Evolutionary conservation across 2,797 vertebrate genomes (phyloP).

Genomic region (Garrulus glandarius): DNA sequence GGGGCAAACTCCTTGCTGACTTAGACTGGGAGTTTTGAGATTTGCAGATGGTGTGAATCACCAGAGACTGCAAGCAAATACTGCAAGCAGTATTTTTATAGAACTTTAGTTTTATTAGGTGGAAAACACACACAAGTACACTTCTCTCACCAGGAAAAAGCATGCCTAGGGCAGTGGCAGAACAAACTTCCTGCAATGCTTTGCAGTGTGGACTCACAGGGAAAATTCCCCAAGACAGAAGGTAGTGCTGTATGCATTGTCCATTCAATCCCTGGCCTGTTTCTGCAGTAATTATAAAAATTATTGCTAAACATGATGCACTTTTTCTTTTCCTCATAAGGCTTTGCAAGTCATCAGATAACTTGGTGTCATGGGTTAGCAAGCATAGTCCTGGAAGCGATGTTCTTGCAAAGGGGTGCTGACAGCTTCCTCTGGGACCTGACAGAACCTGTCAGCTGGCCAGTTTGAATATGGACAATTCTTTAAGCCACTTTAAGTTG

Average conservation of each 20-base stretch:
- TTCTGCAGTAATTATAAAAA: not conserved
- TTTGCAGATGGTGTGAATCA: conserved; percentile 6
- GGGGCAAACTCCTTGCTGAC: not conserved
- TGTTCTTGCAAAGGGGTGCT: too few relatives aligned
- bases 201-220: not conserved
- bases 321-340: not conserved
- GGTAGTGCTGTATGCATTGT: not conserved
- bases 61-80: not conserved
- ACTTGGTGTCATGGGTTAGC: too few relatives aligned
- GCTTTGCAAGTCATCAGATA: not conserved
- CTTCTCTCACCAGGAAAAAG: not conserved
- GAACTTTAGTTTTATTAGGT: not conserved
- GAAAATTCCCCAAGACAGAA: not conserved
- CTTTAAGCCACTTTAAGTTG: too few relatives aligned
- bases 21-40: not conserved
- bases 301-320: not conserved
- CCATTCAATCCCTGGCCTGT: not conserved
- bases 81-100: not conserved
- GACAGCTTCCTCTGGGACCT: too few relatives aligned
- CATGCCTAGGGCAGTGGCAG: not conserved
- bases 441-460: too few relatives aligned
- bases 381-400: too few relatives aligned
- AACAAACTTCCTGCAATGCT: not conserved
- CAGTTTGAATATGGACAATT: too few relatives aligned
- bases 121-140: not conserved